phyloP scores from a whole-genome alignment of 1,140 invertebrate species.

The Atta texana region DNA sequence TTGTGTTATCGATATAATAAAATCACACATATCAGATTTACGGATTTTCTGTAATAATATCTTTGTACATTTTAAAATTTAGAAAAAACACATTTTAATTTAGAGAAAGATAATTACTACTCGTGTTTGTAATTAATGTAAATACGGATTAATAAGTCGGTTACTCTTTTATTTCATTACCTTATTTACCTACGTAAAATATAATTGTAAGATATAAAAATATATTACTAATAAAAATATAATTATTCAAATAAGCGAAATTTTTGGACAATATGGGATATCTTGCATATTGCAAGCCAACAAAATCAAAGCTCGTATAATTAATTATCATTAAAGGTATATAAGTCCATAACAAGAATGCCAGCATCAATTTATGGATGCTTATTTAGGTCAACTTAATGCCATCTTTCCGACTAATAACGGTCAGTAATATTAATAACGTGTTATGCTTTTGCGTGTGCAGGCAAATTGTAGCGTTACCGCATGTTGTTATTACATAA shows the following conservation, averaged over 20 bases:
- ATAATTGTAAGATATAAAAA: not conserved
- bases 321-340: constrained; percentile 17
- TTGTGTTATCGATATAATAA: constrained; percentile 10
- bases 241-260: not conserved
- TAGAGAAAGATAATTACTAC: not conserved
- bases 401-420: constrained; percentile 46
- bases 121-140: not conserved
- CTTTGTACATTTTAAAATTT: not conserved
- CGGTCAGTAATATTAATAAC: constrained; percentile 54
- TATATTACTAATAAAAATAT: not conserved
- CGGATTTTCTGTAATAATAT: not conserved
- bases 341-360: constrained; percentile 5
- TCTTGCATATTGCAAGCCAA: not conserved
- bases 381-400: constrained; percentile 56
- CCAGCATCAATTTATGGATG: constrained; percentile 20
- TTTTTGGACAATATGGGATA: not conserved
- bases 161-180: not conserved
- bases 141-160: not conserved
- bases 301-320: constrained; percentile 1
- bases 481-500: constrained; percentile 55
- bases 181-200: not conserved
- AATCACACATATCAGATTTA: not conserved
- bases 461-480: constrained; percentile 41
- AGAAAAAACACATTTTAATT: too few relatives aligned
- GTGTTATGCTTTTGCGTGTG: constrained; percentile 46